Percentiles rank a stretch among this genome's conserved stretches.
phyloP scores from a whole-genome alignment of 2,113 vertebrate species.

The Sigmodon hispidus region DNA sequence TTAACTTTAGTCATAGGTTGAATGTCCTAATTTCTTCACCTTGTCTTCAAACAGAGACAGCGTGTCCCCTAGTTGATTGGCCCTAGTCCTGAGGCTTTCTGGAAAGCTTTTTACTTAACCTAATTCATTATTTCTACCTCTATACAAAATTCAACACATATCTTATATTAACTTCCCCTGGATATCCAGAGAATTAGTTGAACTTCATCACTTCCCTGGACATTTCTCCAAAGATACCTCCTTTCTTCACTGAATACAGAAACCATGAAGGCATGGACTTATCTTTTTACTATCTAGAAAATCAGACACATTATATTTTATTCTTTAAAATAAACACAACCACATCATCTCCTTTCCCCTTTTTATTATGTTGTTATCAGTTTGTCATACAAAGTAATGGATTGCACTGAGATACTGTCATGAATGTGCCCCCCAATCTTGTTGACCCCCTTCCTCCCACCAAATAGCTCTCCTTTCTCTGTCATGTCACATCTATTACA shows the following conservation, averaged over 20 bases:
- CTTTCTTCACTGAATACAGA: background rate
- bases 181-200: too few species aligned
- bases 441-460: background rate
- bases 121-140: background rate
- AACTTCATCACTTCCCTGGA: background rate
- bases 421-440: background rate
- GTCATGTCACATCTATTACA: background rate
- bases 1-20: background rate
- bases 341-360: background rate
- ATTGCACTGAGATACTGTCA: background rate
- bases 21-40: background rate
- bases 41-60: background rate
- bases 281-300: background rate
- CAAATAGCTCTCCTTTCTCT: background rate
- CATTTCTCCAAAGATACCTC: too few species aligned
- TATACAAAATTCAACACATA: background rate
- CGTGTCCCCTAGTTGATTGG: background rate
- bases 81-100: background rate
- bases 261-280: background rate
- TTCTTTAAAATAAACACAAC: background rate
- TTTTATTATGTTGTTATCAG: background rate
- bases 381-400: background rate
- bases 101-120: background rate
- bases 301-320: background rate
- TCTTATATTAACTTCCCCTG: background rate